Evolutionary conservation across 2,113 vertebrate genomes (phyloP).

Genomic region (Halcyon malimbica): DNA sequence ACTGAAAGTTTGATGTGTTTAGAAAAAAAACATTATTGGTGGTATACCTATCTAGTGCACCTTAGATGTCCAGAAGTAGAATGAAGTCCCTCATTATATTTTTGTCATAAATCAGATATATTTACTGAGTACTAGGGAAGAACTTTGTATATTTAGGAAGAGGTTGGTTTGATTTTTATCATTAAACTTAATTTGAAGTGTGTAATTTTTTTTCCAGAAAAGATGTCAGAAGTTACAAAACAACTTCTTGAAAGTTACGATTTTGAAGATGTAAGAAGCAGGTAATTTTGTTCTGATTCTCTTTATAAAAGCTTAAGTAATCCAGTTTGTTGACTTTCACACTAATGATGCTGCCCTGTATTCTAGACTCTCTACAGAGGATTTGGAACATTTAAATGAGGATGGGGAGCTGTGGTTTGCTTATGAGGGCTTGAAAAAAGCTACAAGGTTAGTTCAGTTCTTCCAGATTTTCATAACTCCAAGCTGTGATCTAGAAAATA

Average conservation of each 20-base stretch:
- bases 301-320: background rate
- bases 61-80: background rate
- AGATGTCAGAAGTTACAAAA: conserved; percentile 84
- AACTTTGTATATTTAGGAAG: background rate
- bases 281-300: conserved; percentile 68
- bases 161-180: background rate
- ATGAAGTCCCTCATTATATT: rapidly evolving
- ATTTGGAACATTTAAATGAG: conserved; percentile 84
- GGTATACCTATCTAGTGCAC: too few species aligned
- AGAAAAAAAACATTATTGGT: rapidly evolving
- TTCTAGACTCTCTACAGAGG: conserved; percentile 81
- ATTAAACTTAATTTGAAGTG: background rate
- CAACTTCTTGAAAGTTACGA: conserved; percentile 88
- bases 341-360: background rate
- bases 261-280: conserved; percentile 82
- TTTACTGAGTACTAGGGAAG: background rate
- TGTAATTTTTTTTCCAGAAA: conserved; percentile 76
- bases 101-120: background rate
- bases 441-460: conserved; percentile 82
- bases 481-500: background rate
- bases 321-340: background rate
- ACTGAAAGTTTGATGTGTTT: background rate
- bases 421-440: conserved; percentile 89
- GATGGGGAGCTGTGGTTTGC: conserved; percentile 86
- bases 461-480: background rate